Evolutionary conservation across 2,888 invertebrate species (phyloP).

Genomic region (Lacanobia wlatinum): DNA sequence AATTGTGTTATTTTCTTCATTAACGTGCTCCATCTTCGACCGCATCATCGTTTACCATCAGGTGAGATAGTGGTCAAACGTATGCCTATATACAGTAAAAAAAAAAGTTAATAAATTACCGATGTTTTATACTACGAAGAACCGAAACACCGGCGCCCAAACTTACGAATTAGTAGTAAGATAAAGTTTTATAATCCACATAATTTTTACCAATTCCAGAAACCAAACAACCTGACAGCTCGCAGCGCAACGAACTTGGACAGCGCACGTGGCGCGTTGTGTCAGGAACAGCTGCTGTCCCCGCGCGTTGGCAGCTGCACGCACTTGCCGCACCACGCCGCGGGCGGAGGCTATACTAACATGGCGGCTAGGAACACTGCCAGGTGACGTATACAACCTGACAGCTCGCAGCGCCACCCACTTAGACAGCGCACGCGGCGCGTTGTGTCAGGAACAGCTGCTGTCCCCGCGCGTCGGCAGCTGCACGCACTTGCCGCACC

Average conservation of each 20-base stretch:
- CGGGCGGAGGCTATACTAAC: conserved; percentile 77
- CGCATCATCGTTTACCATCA: too few relatives aligned
- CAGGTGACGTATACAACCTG: conserved; percentile 1
- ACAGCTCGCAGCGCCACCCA: conserved; percentile 57
- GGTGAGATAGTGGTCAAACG: too few relatives aligned
- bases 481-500: conserved; percentile 78
- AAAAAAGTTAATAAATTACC: too few relatives aligned
- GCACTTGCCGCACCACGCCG: conserved; percentile 74
- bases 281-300: conserved; percentile 65
- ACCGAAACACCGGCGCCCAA: too few relatives aligned
- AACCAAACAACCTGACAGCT: conserved; percentile 70
- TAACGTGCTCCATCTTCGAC: too few relatives aligned
- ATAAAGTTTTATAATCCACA: neutral
- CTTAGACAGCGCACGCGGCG: conserved; percentile 68
- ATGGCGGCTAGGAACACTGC: conserved; percentile 78
- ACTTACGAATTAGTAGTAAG: too few relatives aligned
- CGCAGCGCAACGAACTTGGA: conserved; percentile 68
- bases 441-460: conserved; percentile 49
- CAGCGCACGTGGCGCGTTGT: conserved; percentile 56
- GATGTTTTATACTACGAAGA: too few relatives aligned
- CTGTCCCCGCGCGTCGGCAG: conserved; percentile 79
- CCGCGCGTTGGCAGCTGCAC: conserved; percentile 82
- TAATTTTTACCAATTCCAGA: conserved; percentile 68
- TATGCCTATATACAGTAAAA: too few relatives aligned
- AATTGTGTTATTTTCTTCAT: neutral